Base-by-base conservation (phyloP, 2,113 vertebrate genomes). In the Callipepla californica region DNA sequence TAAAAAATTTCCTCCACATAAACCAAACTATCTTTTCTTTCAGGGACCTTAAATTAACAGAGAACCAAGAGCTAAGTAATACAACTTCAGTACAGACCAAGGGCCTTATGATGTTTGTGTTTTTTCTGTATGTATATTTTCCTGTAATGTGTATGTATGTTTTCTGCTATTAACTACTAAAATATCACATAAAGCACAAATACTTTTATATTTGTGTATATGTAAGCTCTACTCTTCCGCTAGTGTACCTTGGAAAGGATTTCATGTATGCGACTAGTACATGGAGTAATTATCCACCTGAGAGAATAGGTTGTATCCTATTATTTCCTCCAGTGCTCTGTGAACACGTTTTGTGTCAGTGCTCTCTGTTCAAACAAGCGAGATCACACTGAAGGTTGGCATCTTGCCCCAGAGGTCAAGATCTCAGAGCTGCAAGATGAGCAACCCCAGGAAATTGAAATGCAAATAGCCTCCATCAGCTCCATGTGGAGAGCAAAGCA, bases 281-380 rank as follows among this genome's bases (percentile, higher is more conserved):
- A 80, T 80, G 45, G 55, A 70, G 38, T 50, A 95, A 91, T 93
- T 90, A 96, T 67, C 58, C 1, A 40, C 87, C 65, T 91, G 90
- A 91, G 85, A 93, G 72, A 80, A 91, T 83, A 44, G 62, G 15
- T 61, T 78, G 53, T 78, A 69, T 75, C 74, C 38, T 68, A 57
- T 91, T 93, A 91, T 80, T 90, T 94, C 82, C 67, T 90, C n/a
- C 55, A 90, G 76, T 0, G 0, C 61, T 42, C 51, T 67, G 61
- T 17, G 44, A 82, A 85, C 79, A 21, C 40, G 63, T 90, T 91
- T 70, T 90, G 55, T 86, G 79, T 80, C 90, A 62, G 36, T 22
- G 45, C 1, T 1, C 61, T 28, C 63, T 67, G 50, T 61, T 94
- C 72, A 91, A 89, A 89, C 81, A 84, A 82, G 44, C 4, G 5